Evolutionary conservation across 2,888 invertebrate genomes (phyloP).

Genomic region (Xestia rhomboidea): DNA sequence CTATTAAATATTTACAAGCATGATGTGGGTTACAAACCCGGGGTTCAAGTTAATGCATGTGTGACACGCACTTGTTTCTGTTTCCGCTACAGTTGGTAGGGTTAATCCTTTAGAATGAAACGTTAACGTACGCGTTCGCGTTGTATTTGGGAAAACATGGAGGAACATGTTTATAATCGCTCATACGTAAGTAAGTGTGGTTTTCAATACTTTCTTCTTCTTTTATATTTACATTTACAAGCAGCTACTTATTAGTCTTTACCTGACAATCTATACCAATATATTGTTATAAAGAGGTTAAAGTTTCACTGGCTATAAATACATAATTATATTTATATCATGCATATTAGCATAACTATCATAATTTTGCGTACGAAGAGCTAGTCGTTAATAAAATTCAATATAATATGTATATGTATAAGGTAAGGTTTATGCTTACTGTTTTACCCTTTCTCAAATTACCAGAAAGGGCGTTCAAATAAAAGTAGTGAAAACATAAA

Average conservation of each 20-base stretch:
- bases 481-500: background rate
- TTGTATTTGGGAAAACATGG: background rate
- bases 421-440: no score
- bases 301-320: no score
- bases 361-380: no score
- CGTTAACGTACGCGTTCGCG: conserved; percentile 39
- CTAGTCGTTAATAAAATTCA: no score
- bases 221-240: background rate
- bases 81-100: conserved; percentile 27
- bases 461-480: no score
- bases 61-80: conserved; percentile 57
- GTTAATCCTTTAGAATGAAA: conserved; percentile 52
- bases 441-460: no score
- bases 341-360: no score
- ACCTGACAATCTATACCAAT: no score
- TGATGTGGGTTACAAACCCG: conserved; percentile 37
- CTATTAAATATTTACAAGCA: conserved; percentile 53
- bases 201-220: background rate
- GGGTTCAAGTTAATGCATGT: conserved; percentile 53
- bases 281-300: no score
- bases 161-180: background rate
- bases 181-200: background rate
- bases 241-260: background rate
- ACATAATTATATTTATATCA: no score
- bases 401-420: no score